Conservation (phyloP, 2,797 vertebrate species). For the Cynopterus sphinx region DNA sequence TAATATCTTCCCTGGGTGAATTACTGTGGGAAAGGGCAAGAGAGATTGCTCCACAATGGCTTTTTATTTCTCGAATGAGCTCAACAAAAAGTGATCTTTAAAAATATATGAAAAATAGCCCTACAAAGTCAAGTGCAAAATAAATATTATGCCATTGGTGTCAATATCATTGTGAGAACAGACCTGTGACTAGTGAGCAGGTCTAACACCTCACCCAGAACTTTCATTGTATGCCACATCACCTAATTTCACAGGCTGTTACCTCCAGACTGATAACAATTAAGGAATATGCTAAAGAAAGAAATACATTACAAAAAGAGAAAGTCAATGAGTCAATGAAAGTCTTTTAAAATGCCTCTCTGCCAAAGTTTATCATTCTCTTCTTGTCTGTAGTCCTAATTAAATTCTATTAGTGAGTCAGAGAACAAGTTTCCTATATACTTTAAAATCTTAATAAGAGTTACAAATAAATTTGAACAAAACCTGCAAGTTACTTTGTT, state of each 20-base stretch:
- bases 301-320: not conserved
- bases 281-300: not conserved
- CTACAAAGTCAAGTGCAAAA: not conserved
- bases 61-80: not conserved
- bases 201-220: not conserved
- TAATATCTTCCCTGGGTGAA: not conserved
- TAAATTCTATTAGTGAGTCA: not conserved
- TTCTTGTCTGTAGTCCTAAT: not conserved
- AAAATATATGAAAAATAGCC: not conserved
- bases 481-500: not conserved
- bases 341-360: not conserved
- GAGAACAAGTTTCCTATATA: not conserved
- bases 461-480: slow-evolving; percentile 6
- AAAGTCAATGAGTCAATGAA: not conserved
- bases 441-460: slow-evolving; percentile 2
- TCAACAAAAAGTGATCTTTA: slow-evolving; percentile 36
- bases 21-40: not conserved
- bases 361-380: not conserved
- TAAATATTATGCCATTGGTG: not conserved
- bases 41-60: not conserved
- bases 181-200: not conserved
- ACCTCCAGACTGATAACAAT: not conserved
- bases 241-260: not conserved
- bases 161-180: not conserved
- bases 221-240: not conserved